Evolutionary conservation across 2,888 invertebrate genomes (phyloP), one percentile per base, ranked within the genome.

Genomic region (Eledona agricola): DNA sequence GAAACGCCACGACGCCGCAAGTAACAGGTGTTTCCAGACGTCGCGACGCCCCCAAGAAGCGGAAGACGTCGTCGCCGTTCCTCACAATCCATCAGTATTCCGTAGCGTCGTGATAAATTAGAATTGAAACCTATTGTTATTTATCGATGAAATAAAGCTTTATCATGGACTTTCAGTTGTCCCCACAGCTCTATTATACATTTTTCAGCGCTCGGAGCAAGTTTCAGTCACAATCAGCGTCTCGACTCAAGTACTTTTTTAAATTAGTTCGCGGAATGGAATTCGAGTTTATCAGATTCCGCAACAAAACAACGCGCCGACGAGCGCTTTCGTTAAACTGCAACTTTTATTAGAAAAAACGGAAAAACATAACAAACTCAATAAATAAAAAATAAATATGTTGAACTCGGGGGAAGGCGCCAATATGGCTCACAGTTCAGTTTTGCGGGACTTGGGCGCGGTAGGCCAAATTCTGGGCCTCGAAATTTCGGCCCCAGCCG

Each of bases 391-490:
- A 65, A 58, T 57, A 60, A 65, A 64, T 65, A 60, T 64, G 63
- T 62, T 64, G 43, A 46, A 60, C 55, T 59, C 50, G 61, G 56
- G 59, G 43, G 40, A 49, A 42, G 20, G 54, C 71, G 67, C 73
- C 74, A 74, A 74, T 74, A 72, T 74, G 74, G 72, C 65, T 31
- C 26, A 22, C 4, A 5, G 3, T 20, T 69, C 62, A 65, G 47
- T 72, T 65, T n/a, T 70, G 53, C 10, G 80, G 79, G 56, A 78
- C 75, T 56, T 87, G 86, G 19, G 80, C 85, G 31, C 79, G 80
- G 70, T 85, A 87, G 2, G 86, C 87, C 67, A 87, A 66, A 28
- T 82, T 80, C 50, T 85, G 85, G 17, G 70, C 69, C 11, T 75
- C 69, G 15, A 80, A 78, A 29, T 78, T 83, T 52, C 82, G 76